Conservation (phyloP, 2,797 vertebrate species). For the Silurus lanzhouensis region DNA sequence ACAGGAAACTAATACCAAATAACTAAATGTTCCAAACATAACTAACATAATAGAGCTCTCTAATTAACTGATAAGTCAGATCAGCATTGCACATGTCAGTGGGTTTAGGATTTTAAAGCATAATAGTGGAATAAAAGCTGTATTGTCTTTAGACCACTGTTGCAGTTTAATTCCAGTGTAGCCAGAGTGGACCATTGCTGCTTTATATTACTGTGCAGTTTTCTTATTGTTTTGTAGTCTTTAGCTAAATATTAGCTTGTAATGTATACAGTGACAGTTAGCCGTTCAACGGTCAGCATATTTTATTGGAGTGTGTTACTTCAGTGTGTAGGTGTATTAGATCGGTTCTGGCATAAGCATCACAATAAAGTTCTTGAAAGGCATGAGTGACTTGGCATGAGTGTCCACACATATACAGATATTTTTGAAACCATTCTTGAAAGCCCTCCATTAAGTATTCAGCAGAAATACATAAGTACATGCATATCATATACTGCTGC, state of each 20-base stretch:
- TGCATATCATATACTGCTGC: not conserved
- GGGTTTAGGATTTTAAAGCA: not conserved
- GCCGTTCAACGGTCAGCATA: not conserved
- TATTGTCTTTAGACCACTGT: not conserved
- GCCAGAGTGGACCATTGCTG: not conserved
- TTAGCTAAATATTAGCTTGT: too few relatives aligned
- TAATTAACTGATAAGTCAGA: constrained; percentile 1
- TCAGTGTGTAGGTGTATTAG: not conserved
- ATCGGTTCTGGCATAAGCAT: not conserved
- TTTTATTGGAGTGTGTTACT: not conserved
- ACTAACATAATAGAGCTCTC: not conserved
- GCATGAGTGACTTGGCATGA: not conserved
- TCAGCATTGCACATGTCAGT: not conserved
- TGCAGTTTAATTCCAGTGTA: not conserved
- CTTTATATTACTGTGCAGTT: too few relatives aligned
- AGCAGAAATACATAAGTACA: not conserved
- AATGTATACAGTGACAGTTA: too few relatives aligned
- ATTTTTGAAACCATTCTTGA: not conserved
- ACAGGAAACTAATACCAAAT: constrained; percentile 9
- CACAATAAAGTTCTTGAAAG: not conserved
- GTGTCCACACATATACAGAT: not conserved
- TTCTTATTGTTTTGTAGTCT: too few relatives aligned
- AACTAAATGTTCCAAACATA: not conserved
- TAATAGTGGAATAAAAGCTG: not conserved
- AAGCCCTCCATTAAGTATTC: not conserved